phyloP scores from a whole-genome alignment of 2,888 invertebrate species.

The Platypus cylindrus region DNA sequence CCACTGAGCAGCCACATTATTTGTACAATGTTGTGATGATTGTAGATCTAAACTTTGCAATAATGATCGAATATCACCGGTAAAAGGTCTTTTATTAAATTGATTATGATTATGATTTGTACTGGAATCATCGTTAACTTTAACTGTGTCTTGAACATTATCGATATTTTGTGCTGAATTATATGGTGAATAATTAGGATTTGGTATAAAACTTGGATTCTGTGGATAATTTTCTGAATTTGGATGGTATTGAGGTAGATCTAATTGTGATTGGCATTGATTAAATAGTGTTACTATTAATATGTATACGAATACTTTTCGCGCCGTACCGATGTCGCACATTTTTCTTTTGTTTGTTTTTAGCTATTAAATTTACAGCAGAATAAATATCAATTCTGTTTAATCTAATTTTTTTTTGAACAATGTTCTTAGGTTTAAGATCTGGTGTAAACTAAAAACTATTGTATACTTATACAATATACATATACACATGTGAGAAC shows the following conservation, averaged over 20 bases:
- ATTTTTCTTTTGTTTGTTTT: slow-evolving; percentile 17
- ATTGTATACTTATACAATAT: slow-evolving; percentile 22
- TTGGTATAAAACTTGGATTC: slow-evolving; percentile 13
- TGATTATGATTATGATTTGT: slow-evolving; percentile 9
- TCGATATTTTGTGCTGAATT: not conserved
- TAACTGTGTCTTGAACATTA: not conserved
- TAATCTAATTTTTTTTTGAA: slow-evolving; percentile 9
- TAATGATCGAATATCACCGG: slow-evolving; percentile 41
- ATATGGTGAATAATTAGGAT: slow-evolving; percentile 11
- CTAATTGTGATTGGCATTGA: slow-evolving; percentile 17
- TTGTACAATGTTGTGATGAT: slow-evolving; percentile 68
- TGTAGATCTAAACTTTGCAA: slow-evolving; percentile 60
- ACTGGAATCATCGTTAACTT: not conserved
- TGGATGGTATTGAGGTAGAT: slow-evolving; percentile 19
- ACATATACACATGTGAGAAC: slow-evolving; percentile 28
- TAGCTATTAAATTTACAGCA: not conserved
- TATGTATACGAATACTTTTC: slow-evolving; percentile 20
- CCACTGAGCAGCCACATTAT: slow-evolving; percentile 82
- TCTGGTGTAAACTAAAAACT: slow-evolving; percentile 25
- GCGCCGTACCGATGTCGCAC: slow-evolving; percentile 27
- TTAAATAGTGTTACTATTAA: slow-evolving; percentile 6
- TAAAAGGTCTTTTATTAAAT: slow-evolving; percentile 9
- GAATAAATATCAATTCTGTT: not conserved
- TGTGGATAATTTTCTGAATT: slow-evolving; percentile 10
- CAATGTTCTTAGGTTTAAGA: slow-evolving; percentile 19